A percentile compares a stretch with the other conserved stretches of the same genome.
These are phyloP conservation scores for Catocala nupta DNA, from an alignment of 2,888 invertebrate genomes.

Conservation along the genomic window DNA sequence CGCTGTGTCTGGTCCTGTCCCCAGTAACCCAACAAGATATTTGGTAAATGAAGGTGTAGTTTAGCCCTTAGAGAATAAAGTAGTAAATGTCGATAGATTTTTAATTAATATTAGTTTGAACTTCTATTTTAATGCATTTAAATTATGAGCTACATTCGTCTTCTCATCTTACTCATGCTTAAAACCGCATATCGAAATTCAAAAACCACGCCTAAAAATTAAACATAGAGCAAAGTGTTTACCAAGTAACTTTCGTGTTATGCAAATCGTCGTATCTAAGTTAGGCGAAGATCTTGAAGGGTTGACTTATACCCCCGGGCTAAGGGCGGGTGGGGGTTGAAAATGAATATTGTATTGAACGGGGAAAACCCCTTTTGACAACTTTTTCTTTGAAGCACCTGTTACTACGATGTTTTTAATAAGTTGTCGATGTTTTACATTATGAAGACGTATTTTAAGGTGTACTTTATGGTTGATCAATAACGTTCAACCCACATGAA, in stretches of 20 bases:
- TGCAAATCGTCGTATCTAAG: conserved; percentile 55
- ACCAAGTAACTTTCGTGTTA: conserved; percentile 40
- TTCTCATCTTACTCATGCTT: too few species aligned
- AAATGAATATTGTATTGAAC: conserved; percentile 56
- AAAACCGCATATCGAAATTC: neutral
- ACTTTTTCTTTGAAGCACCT: conserved; percentile 58
- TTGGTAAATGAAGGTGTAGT: too few species aligned
- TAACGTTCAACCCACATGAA: too few species aligned
- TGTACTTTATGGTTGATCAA: too few species aligned
- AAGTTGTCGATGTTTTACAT: conserved; percentile 30
- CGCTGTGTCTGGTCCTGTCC: too few species aligned
- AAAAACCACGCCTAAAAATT: conserved; percentile 21
- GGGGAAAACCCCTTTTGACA: conserved; percentile 50
- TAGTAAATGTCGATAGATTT: too few species aligned
- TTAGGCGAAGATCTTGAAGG: conserved; percentile 45
- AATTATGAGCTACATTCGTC: too few species aligned
- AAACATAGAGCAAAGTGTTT: conserved; percentile 23
- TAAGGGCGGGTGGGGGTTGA: conserved; percentile 14
- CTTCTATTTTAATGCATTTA: too few species aligned
- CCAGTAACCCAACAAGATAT: too few species aligned
- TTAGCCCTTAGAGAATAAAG: too few species aligned
- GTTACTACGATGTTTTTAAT: conserved; percentile 44
- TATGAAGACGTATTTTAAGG: too few species aligned
- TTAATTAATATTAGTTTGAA: too few species aligned
- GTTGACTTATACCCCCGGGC: conserved; percentile 39